These are phyloP conservation scores for Rhaphigaster nebulosa DNA, from an alignment of 2,888 invertebrate species.

Conservation along the genomic window DNA sequence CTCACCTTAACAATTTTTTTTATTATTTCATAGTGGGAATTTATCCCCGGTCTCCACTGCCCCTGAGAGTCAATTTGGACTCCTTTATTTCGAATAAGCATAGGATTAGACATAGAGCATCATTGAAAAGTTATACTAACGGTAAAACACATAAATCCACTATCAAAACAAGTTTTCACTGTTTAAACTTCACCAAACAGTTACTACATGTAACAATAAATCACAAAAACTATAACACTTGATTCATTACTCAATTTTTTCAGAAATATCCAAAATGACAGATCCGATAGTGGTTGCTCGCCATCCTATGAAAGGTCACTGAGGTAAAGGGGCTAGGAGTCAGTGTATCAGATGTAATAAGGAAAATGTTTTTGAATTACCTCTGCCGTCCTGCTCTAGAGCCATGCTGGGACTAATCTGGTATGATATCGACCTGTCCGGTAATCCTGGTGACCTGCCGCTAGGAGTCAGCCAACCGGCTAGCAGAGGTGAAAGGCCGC, in stretches of 20 bases:
- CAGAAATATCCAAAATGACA: neutral
- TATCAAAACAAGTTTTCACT: neutral
- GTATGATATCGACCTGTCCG: conserved; percentile 37
- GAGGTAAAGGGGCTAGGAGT: conserved; percentile 1
- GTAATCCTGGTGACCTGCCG: conserved; percentile 50
- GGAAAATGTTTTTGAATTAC: conserved; percentile 52
- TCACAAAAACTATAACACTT: neutral
- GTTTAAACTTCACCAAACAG: neutral
- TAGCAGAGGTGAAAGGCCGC: conserved; percentile 61
- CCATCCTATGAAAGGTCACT: neutral
- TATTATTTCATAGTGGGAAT: neutral
- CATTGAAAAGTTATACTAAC: neutral
- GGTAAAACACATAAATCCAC: neutral
- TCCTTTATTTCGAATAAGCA: neutral
- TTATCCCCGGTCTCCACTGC: neutral
- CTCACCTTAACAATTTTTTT: neutral
- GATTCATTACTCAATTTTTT: neutral
- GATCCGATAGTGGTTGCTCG: neutral
- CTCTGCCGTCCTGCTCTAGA: conserved; percentile 54
- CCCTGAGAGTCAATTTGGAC: neutral
- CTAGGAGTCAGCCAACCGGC: conserved; percentile 62
- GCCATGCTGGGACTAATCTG: conserved; percentile 57
- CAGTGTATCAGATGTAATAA: conserved; percentile 7
- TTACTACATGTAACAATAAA: neutral
- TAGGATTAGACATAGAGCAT: neutral